Conservation (phyloP, 2,113 vertebrate genomes). For the Scolopax mira region DNA sequence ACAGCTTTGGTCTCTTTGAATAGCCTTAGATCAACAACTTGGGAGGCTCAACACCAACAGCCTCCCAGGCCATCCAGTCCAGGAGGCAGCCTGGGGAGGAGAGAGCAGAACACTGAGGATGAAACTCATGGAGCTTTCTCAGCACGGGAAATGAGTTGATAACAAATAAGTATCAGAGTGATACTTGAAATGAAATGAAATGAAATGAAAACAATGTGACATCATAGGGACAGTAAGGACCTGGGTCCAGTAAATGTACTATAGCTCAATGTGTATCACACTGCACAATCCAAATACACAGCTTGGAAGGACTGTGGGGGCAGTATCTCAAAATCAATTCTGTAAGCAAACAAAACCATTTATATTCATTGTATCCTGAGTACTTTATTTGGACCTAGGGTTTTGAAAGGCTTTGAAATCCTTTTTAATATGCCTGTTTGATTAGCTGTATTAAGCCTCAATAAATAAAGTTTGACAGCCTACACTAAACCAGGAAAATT, state of each 20-base stretch:
- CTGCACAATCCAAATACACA: neutral
- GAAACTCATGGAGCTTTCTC: neutral
- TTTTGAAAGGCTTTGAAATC: neutral
- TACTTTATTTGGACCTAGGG: neutral
- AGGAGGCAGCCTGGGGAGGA: neutral
- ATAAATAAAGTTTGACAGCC: neutral
- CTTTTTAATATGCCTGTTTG: neutral
- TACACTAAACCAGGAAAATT: neutral
- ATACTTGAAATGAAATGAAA: no score
- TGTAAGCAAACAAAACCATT: fast-evolving
- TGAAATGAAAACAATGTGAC: neutral
- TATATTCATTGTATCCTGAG: neutral
- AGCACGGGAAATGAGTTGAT: neutral
- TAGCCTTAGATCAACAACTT: neutral
- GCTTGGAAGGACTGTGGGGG: neutral
- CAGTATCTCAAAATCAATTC: neutral
- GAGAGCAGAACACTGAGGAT: neutral
- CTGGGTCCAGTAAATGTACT: neutral
- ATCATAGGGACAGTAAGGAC: neutral
- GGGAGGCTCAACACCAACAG: neutral
- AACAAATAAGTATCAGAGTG: neutral
- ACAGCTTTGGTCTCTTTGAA: neutral
- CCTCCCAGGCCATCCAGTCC: neutral
- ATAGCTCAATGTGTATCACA: neutral
- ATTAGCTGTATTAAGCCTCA: neutral